Evolutionary conservation across 2,888 invertebrate species (phyloP).

Genomic region (Orthosia incerta): DNA sequence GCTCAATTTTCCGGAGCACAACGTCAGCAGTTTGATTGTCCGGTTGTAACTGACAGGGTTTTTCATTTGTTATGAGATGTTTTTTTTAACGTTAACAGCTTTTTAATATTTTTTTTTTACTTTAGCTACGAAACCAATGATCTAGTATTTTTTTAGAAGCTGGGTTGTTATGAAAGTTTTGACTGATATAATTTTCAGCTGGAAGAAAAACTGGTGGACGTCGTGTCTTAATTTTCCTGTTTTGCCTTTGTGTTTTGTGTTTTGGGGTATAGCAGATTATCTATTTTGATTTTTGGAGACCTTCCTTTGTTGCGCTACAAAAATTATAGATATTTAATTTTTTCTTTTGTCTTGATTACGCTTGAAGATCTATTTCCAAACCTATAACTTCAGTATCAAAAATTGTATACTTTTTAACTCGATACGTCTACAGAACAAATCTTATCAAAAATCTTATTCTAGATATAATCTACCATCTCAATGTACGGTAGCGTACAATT

Average conservation of each 20-base stretch:
- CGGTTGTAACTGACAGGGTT: slow-evolving; percentile 59
- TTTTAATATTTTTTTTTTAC: slow-evolving; percentile 26
- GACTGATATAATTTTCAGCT: not conserved
- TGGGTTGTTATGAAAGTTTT: not conserved
- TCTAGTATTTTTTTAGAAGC: not conserved
- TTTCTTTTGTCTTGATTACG: no score
- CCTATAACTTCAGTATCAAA: not conserved
- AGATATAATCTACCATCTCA: slow-evolving; percentile 37
- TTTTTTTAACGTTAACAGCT: slow-evolving; percentile 42
- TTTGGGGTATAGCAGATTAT: not conserved
- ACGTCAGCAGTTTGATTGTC: slow-evolving; percentile 76
- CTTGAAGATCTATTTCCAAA: no score
- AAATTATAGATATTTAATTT: no score
- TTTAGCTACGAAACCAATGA: not conserved
- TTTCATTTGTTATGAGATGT: slow-evolving; percentile 58
- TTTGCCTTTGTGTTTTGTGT: not conserved
- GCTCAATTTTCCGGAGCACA: slow-evolving; percentile 68
- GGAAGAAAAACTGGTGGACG: not conserved
- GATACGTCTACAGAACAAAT: slow-evolving; percentile 6
- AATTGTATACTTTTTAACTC: not conserved
- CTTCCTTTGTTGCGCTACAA: no score
- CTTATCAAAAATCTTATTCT: slow-evolving; percentile 17
- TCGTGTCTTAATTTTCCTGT: not conserved
- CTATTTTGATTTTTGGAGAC: not conserved
- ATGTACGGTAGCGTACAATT: slow-evolving; percentile 20